These are phyloP conservation scores for Melanophora roralis DNA, from an alignment of 2,888 invertebrate species.

Conservation along the genomic window DNA sequence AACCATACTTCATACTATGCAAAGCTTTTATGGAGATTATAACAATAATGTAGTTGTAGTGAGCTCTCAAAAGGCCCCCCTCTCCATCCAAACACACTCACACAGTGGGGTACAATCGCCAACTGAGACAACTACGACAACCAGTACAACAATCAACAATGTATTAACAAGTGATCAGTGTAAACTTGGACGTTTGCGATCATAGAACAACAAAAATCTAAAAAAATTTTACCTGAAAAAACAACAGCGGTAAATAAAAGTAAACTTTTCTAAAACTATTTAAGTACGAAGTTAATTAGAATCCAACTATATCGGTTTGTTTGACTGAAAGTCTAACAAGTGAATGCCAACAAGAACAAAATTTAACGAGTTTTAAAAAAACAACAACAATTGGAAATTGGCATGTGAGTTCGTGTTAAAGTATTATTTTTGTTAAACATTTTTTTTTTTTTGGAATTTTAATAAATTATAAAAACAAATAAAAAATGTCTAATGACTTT, in stretches of 20 bases:
- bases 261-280: neutral
- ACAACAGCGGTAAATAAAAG: conserved; percentile 31
- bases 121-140: neutral
- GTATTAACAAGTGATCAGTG: conserved; percentile 58
- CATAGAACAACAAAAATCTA: conserved; percentile 29
- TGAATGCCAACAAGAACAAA: neutral
- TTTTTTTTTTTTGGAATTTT: conserved; percentile 7
- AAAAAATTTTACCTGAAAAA: neutral
- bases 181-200: conserved; percentile 55
- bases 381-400: neutral
- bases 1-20: neutral
- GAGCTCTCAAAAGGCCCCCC: conserved; percentile 7
- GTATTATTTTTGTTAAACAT: conserved; percentile 29
- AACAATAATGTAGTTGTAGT: conserved; percentile 35
- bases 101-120: neutral
- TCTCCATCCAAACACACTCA: neutral
- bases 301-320: neutral
- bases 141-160: conserved; percentile 33
- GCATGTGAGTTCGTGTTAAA: conserved; percentile 36
- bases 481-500: conserved; percentile 16
- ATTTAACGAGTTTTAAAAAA: conserved; percentile 7
- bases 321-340: conserved; percentile 9
- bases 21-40: conserved; percentile 45
- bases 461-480: conserved; percentile 17
- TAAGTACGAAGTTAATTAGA: neutral